Conservation (phyloP, 2,797 vertebrate species). For the Clarias platycephalus region DNA sequence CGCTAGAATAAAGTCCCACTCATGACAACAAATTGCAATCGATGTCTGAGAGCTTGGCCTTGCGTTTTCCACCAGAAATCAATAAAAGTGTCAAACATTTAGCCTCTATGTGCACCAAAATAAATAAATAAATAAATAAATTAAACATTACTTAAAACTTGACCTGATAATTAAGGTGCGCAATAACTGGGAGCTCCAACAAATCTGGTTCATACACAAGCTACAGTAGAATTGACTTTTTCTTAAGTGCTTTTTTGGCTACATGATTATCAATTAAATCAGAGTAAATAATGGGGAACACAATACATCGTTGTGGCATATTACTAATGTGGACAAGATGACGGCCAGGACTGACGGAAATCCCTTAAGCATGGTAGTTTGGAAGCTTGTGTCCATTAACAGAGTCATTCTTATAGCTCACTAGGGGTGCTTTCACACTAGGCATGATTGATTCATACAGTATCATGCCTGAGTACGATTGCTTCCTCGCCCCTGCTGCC, state of each 20-base stretch:
- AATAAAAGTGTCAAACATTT: background rate
- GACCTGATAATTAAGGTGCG: background rate
- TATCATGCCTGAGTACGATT: no score
- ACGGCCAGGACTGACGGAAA: background rate
- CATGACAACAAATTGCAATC: constrained; percentile 5
- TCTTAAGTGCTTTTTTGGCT: background rate
- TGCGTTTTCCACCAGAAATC: background rate
- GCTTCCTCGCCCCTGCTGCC: no score
- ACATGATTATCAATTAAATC: background rate
- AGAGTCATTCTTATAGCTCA: background rate
- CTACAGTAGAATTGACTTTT: background rate
- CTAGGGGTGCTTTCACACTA: no score
- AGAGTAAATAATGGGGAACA: background rate
- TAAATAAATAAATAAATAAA: no score
- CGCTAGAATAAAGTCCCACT: constrained; percentile 6
- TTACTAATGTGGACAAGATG: background rate
- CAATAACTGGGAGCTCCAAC: no score
- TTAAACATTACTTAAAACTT: background rate
- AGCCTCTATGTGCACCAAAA: background rate
- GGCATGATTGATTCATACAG: no score
- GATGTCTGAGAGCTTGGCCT: background rate
- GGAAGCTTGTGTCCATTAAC: background rate
- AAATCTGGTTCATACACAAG: background rate
- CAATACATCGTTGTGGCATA: background rate
- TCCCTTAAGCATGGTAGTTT: background rate